These are phyloP conservation scores for Stratiomys singularior DNA, from an alignment of 2,888 invertebrate species.

Conservation along the genomic window DNA sequence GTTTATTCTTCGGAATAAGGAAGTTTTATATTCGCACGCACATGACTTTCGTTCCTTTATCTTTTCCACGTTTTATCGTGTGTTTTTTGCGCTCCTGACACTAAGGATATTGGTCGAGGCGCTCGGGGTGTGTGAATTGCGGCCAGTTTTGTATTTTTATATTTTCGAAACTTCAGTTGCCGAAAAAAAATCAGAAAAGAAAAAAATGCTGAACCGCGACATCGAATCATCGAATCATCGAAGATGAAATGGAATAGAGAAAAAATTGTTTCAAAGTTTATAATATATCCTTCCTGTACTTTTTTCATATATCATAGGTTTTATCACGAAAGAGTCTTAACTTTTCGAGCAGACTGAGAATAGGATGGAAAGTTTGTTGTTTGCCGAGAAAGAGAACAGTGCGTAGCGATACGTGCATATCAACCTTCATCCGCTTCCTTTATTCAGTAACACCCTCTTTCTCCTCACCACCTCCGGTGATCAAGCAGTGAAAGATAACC, in stretches of 20 bases:
- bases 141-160: constrained; percentile 4
- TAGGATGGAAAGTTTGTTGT: constrained; percentile 26
- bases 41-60: constrained; percentile 29
- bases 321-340: neutral
- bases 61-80: neutral
- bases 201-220: neutral
- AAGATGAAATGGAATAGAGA: neutral
- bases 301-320: constrained; percentile 20
- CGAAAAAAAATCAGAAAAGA: neutral
- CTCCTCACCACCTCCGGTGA: neutral
- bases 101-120: neutral
- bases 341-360: neutral
- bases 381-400: neutral
- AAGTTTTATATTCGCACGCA: constrained; percentile 33
- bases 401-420: constrained; percentile 30
- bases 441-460: neutral
- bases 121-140: neutral
- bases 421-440: neutral
- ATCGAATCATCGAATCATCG: too few relatives aligned
- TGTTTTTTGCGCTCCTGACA: neutral
- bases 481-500: neutral
- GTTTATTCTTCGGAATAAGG: neutral
- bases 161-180: neutral
- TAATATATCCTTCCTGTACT: constrained; percentile 10
- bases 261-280: constrained; percentile 19